Evolutionary conservation across 2,797 vertebrate species (phyloP), one percentile per base, ranked within the genome.

Genomic region (Sebastes trivittatus): DNA sequence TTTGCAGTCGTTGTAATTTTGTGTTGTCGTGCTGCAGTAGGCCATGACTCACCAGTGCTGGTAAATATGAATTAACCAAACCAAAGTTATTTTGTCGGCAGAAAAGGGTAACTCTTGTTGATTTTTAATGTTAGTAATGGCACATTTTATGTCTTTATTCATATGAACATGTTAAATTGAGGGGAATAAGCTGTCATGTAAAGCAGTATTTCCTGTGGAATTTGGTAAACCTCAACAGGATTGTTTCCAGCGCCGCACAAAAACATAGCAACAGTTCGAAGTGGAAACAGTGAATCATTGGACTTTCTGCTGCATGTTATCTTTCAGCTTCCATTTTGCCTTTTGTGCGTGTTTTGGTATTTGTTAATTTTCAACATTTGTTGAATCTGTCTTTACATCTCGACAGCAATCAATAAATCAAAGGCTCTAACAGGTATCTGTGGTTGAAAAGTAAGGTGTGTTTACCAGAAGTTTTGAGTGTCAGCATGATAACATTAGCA

Each of bases 61-160:
- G 3, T 75, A 55, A 46, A 68, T 60, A 56, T 77, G 4, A 74
- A 73, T 56, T 6, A 61, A 32, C 29, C 18, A 69, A 68, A n/a
- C 29, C 18, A 69, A 68, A n/a, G 49, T 54, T 68, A 32, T 38
- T 79, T 76, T 70, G 34, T 65, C 46, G 70, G 55, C 76, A 60
- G 69, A 38, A 34, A 58, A 58, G 8, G 22, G 61, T 66, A 11
- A 9, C 13, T 61, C 8, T 36, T 64, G 8, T 60, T 72, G 46
- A 75, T 66, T 78, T 64, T 22, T 9, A 29, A 62, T 46, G 54
- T 76, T 72, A 59, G 52, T 79, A 36, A 74, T 72, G 72, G 36
- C 14, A 22, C 42, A 16, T 62, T 27, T n/a, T n/a, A 67, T 29
- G n/a, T n/a, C 14, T 22, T 49, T 66, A 25, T 68, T 62, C 25